Conservation (phyloP, 2,888 invertebrate species). For the Acrobasis consociella region DNA sequence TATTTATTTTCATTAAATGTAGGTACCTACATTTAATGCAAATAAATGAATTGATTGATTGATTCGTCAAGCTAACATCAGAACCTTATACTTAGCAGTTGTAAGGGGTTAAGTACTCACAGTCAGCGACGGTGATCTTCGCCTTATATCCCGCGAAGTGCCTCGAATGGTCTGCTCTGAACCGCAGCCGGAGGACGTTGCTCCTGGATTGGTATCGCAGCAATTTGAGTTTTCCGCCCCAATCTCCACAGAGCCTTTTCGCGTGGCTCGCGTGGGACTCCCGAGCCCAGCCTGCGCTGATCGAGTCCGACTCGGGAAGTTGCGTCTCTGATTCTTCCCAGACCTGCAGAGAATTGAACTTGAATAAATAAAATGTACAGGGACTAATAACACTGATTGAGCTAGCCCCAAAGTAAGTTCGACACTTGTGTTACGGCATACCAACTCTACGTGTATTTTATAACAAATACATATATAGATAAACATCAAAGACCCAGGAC, state of each 20-base stretch:
- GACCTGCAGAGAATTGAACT: conserved; percentile 46
- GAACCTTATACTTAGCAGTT: no score
- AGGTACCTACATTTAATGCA: no score
- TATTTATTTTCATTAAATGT: no score
- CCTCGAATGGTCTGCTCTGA: conserved; percentile 90
- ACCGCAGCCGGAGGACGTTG: conserved; percentile 85
- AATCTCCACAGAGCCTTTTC: conserved; percentile 88
- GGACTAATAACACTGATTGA: no score
- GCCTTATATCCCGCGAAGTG: conserved; percentile 89
- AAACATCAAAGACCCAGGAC: no score
- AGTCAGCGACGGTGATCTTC: conserved; percentile 87
- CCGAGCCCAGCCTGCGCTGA: conserved; percentile 68
- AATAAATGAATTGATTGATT: no score
- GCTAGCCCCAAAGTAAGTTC: no score
- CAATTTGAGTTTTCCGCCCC: conserved; percentile 89
- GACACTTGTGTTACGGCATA: no score
- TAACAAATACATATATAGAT: no score
- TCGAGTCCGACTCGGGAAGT: conserved; percentile 64
- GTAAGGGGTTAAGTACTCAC: conserved; percentile 73
- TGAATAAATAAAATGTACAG: no score
- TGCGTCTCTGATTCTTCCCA: conserved; percentile 68
- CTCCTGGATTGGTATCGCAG: conserved; percentile 85
- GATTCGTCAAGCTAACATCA: no score
- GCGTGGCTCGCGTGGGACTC: conserved; percentile 54
- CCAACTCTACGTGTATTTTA: no score